Evolutionary conservation across 2,888 invertebrate species (phyloP), one percentile per base, ranked within the genome.

Genomic region (Heliconius ethilla): DNA sequence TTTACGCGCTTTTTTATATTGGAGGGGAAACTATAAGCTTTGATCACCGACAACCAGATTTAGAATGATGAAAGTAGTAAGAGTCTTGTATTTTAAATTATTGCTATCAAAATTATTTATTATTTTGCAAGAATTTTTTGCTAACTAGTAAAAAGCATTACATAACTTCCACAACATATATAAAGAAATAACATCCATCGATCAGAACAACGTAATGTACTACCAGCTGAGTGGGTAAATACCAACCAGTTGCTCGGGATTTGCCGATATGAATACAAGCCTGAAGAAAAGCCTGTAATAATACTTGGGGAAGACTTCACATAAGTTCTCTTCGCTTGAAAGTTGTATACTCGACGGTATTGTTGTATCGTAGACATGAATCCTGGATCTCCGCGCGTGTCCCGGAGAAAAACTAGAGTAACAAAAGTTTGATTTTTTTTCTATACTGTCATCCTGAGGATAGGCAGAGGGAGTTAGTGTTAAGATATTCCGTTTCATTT

Each of bases 341-440:
- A 82, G 82, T 83, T 83, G 83, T 83, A 82, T 82, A 81, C 81
- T 75, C 81, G 84, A 82, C 83, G 84, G 84, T 85, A 85, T 82
- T 83, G 82, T 79, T 67, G 79, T 75, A 67, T 55, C 25, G 18
- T 62, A 72, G 63, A 70, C 45, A 63, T 65, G 33, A 33, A 25
- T 40, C 40, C 40, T 25, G 75, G 79, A 81, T 84, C 81, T 40
- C 25, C 9, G 25, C 9, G 2, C 7, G 25, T 45, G 25, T 18
- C 25, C 81, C 70, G 83, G 80, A 81, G 75, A 13, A 27, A 11
- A 62, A n/a, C 4, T 25, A 22, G 25, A 4, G 3, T 10, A 59
- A n/a, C 11, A 10, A n/a, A n/a, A n/a, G 11, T n/a, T n/a, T n/a
- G 9, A n/a, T n/a, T 3, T n/a, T 59, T n/a, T 55, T 55, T 10